These are phyloP conservation scores for Nomada goodeniana DNA, from an alignment of 2,888 invertebrate species.

Conservation along the genomic window DNA sequence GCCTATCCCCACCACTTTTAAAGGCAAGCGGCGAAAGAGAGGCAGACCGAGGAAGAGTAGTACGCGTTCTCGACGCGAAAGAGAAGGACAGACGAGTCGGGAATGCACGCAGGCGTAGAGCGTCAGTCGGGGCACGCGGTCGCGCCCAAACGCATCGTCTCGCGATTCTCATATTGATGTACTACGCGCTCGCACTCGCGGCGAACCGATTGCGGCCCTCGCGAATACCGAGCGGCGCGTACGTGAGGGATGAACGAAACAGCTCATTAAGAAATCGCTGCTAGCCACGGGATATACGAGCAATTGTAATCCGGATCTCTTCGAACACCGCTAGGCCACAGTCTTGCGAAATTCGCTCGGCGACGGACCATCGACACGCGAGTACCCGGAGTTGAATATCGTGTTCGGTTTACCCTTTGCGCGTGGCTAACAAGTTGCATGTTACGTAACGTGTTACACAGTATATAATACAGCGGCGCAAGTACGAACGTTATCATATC, in stretches of 20 bases:
- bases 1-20: conserved; percentile 31
- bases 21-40: conserved; percentile 41
- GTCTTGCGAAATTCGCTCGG: conserved; percentile 12
- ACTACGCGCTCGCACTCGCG: conserved; percentile 65
- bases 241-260: conserved; percentile 52
- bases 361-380: conserved; percentile 12
- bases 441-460: conserved; percentile 1
- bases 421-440: not conserved
- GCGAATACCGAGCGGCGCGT: conserved; percentile 47
- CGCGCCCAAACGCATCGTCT: conserved; percentile 73
- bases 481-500: conserved; percentile 14
- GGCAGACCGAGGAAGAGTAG: conserved; percentile 25
- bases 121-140: conserved; percentile 71
- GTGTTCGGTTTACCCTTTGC: not conserved
- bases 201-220: conserved; percentile 64
- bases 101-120: conserved; percentile 66
- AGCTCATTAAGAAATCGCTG: conserved; percentile 47
- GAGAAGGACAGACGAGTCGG: conserved; percentile 27
- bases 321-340: not conserved
- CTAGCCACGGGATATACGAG: not conserved
- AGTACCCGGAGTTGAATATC: conserved; percentile 10
- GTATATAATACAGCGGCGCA: not conserved
- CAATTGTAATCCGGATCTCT: not conserved
- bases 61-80: not conserved
- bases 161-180: conserved; percentile 75